Evolutionary conservation across 2,113 vertebrate species (phyloP).

Genomic region (Leptocoma aspasia): DNA sequence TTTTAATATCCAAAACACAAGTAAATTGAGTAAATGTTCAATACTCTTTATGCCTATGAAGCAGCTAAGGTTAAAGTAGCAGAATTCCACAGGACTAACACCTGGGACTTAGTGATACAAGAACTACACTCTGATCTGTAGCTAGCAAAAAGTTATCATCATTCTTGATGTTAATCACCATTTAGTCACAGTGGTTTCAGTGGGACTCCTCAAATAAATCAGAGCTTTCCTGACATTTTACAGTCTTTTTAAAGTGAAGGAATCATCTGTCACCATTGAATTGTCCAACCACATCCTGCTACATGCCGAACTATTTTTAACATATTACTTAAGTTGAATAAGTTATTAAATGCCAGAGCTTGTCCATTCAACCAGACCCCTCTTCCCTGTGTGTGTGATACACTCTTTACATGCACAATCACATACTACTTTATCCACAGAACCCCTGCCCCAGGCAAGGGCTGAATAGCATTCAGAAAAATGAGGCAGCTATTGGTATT

Average conservation of each 20-base stretch:
- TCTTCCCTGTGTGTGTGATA: not conserved
- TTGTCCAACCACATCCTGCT: not conserved
- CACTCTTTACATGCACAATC: not conserved
- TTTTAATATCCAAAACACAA: not conserved
- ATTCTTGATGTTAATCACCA: not conserved
- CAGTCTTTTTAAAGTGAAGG: not conserved
- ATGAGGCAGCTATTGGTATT: conserved; percentile 25
- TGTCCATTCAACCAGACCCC: not conserved
- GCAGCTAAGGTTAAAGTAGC: not conserved
- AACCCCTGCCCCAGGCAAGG: not conserved
- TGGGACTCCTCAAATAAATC: not conserved
- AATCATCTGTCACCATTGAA: accelerated
- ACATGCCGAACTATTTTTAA: not conserved
- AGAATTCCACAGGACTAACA: not conserved
- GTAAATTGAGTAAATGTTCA: not conserved
- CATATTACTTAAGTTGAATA: not conserved
- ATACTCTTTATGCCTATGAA: not conserved
- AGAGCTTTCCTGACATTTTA: not conserved
- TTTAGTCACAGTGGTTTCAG: not conserved
- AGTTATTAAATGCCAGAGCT: not conserved
- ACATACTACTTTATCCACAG: not conserved
- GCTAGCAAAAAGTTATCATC: not conserved
- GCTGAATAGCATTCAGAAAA: conserved; percentile 2
- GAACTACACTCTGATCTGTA: not conserved
- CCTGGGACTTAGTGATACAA: not conserved